A percentile compares a stretch with the other conserved stretches of the same genome.
Conservation (phyloP, 2,113 vertebrate genomes). For the Panurus biarmicus region DNA sequence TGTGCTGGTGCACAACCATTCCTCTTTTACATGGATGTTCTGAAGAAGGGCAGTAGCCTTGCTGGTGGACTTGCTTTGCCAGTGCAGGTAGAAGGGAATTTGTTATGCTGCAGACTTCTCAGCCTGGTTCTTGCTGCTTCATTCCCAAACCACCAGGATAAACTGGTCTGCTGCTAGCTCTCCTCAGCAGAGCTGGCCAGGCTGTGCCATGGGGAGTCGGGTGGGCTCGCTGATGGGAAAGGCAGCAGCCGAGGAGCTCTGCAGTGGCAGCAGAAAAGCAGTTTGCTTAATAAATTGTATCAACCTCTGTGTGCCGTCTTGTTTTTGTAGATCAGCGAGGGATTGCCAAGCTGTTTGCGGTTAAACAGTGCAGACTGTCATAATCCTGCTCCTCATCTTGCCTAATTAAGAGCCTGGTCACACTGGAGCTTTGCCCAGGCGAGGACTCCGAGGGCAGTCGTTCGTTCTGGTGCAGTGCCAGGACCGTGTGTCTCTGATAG, state of each 20-base stretch:
- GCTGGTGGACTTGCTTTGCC: background rate
- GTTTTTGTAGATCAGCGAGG: background rate
- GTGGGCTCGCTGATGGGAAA: background rate
- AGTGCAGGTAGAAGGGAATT: background rate
- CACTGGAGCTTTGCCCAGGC: background rate
- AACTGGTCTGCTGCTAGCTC: background rate
- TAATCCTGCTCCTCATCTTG: constrained; percentile 21
- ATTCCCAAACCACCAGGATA: background rate
- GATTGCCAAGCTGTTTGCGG: constrained; percentile 33
- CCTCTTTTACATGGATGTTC: background rate
- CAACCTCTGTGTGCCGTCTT: background rate
- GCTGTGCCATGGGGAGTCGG: rapidly evolving
- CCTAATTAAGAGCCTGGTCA: constrained; percentile 28
- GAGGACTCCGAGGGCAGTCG: background rate
- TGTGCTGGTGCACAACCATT: rapidly evolving
- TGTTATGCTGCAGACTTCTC: rapidly evolving
- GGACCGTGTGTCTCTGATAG: background rate
- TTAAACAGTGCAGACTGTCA: constrained; percentile 26
- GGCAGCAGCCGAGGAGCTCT: background rate
- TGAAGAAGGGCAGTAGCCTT: background rate
- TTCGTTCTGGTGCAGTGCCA: constrained; percentile 24
- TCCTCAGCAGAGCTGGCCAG: background rate
- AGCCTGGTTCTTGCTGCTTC: rapidly evolving
- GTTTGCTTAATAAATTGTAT: constrained; percentile 28
- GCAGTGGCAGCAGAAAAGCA: background rate